Conservation (phyloP, 37 sponge, comb jelly and placozoan genomes). For the Eunapius fragilis region DNA sequence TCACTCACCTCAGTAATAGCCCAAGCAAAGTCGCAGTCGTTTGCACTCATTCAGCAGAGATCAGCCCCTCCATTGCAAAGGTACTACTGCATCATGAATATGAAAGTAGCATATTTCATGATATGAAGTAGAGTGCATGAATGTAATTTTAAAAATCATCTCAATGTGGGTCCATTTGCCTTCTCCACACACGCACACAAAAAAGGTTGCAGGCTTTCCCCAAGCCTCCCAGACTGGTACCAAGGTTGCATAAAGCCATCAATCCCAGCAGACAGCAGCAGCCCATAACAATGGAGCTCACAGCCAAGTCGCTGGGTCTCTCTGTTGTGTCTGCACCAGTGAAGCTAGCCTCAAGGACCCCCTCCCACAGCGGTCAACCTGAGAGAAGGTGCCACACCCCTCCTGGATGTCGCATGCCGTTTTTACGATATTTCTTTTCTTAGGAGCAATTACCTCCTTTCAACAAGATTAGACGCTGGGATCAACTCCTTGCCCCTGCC, state of each 20-base stretch:
- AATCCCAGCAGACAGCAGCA: not conserved
- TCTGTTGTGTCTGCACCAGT: constrained; percentile 39
- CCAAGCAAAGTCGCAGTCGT: not conserved
- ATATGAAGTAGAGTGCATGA: no score
- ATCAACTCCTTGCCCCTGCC: not conserved
- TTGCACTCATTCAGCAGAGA: not conserved
- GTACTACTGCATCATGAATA: not conserved
- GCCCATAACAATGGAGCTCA: not conserved
- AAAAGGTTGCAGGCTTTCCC: not conserved
- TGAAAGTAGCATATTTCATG: not conserved
- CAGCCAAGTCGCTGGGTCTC: constrained; percentile 11
- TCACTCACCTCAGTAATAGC: not conserved
- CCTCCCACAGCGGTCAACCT: not conserved
- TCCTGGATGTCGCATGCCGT: not conserved
- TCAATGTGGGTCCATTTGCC: no score
- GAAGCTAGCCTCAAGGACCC: not conserved
- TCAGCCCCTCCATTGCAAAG: not conserved
- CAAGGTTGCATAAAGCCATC: not conserved
- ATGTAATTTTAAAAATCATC: no score
- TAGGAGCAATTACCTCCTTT: not conserved
- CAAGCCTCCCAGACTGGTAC: not conserved
- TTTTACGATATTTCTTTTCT: not conserved
- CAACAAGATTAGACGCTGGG: not conserved
- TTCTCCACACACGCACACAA: not conserved
- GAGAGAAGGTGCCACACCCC: not conserved